Evolutionary conservation across 2,113 vertebrate species (phyloP).

Genomic region (Callopanchax toddi): DNA sequence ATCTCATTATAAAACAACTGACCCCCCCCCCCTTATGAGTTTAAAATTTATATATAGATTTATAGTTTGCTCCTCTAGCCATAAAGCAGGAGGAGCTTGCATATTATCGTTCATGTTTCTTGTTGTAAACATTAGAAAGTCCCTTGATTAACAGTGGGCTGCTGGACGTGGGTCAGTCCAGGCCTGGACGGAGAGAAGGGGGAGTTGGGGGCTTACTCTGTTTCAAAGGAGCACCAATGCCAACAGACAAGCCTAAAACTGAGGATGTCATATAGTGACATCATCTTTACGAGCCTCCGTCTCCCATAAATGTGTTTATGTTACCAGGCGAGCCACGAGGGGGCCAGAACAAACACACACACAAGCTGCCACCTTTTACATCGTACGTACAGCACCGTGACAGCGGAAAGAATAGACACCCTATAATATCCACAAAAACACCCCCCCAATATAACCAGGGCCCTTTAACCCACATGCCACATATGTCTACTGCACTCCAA

Average conservation of each 20-base stretch:
- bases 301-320: constrained; percentile 40
- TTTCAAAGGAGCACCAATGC: constrained; percentile 69
- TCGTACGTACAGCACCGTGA: constrained; percentile 74
- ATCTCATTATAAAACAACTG: constrained; percentile 42
- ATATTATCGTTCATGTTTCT: constrained; percentile 69
- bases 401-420: constrained; percentile 77
- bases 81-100: constrained; percentile 71
- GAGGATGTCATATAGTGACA: constrained; percentile 60
- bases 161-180: constrained; percentile 61
- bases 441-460: constrained; percentile 63
- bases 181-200: constrained; percentile 47
- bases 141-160: constrained; percentile 71
- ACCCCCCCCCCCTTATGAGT: constrained; percentile 53
- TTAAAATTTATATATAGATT: constrained; percentile 48
- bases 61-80: constrained; percentile 43
- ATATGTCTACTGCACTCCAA: constrained; percentile 78
- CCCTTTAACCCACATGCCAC: constrained; percentile 73
- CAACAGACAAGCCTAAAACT: constrained; percentile 53
- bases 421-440: constrained; percentile 73
- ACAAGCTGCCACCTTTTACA: constrained; percentile 69
- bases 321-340: constrained; percentile 61
- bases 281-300: constrained; percentile 50
- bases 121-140: constrained; percentile 75
- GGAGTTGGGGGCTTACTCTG: constrained; percentile 4
- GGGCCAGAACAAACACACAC: constrained; percentile 51